Conservation (phyloP, 2,797 vertebrate genomes). For the Siniperca obscura region DNA sequence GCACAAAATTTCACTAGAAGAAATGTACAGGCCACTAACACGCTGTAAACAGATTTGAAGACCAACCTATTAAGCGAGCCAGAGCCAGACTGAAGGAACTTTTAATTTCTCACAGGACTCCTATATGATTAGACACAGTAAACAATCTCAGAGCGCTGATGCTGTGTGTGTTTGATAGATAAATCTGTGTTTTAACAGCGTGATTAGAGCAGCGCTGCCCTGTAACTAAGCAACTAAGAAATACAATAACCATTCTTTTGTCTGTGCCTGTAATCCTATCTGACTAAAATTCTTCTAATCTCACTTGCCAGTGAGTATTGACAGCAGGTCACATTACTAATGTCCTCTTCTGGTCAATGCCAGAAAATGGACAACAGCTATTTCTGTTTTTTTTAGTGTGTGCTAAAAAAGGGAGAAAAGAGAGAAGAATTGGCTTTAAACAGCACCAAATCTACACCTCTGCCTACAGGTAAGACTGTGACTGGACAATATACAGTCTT, state of each 20-base stretch:
- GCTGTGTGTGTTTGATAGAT: constrained; percentile 42
- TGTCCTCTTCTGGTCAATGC: constrained; percentile 10
- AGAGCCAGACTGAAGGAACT: constrained; percentile 10
- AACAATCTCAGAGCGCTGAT: constrained; percentile 37
- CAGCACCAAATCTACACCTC: not conserved
- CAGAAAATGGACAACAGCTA: constrained; percentile 42
- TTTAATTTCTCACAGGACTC: constrained; percentile 50
- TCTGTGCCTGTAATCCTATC: constrained; percentile 45
- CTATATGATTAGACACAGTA: constrained; percentile 46
- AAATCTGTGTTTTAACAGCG: constrained; percentile 51
- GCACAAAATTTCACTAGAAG: not conserved
- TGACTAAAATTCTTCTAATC: constrained; percentile 52
- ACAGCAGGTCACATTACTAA: constrained; percentile 44
- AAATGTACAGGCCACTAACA: constrained; percentile 19
- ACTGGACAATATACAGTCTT: not conserved
- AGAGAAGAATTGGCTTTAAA: not conserved
- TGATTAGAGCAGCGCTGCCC: constrained; percentile 53
- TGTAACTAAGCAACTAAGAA: constrained; percentile 78
- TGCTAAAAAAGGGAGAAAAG: not conserved
- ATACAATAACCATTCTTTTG: constrained; percentile 61
- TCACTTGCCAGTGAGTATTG: constrained; percentile 36
- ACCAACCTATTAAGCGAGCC: constrained; percentile 8
- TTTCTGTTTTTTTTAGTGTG: constrained; percentile 13
- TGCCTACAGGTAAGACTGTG: not conserved
- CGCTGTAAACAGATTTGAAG: constrained; percentile 13